These are phyloP conservation scores for Popillia japonica DNA, from an alignment of 1,140 invertebrate genomes.

Conservation along the genomic window DNA sequence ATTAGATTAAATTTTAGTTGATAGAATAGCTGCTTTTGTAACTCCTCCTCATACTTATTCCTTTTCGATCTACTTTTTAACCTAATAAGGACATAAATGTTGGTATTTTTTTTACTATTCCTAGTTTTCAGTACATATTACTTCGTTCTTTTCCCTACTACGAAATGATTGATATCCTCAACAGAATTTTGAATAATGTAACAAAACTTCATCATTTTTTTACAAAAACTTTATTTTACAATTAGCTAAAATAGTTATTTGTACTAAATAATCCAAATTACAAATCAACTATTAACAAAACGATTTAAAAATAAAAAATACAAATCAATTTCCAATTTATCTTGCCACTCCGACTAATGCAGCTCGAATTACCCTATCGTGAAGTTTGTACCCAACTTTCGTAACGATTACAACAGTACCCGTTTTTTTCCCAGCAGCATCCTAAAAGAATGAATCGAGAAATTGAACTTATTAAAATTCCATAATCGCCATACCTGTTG, in stretches of 20 bases:
- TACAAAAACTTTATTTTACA: neutral
- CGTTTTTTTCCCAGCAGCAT: conserved; percentile 78
- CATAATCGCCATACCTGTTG: conserved; percentile 72
- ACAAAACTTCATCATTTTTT: too few relatives aligned
- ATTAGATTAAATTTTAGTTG: too few relatives aligned
- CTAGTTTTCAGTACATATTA: too few relatives aligned
- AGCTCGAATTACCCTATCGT: conserved; percentile 91
- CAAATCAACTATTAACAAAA: neutral
- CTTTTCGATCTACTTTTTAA: too few relatives aligned
- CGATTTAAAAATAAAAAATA: too few relatives aligned
- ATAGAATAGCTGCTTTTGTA: too few relatives aligned
- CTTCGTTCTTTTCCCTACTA: too few relatives aligned
- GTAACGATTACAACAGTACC: conserved; percentile 92
- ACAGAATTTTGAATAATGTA: too few relatives aligned
- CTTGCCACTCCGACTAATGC: conserved; percentile 95
- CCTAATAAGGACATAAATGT: too few relatives aligned
- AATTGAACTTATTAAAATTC: conserved; percentile 5
- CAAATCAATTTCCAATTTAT: conserved; percentile 44
- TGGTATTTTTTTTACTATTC: too few relatives aligned
- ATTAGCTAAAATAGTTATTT: neutral
- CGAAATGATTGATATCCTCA: too few relatives aligned
- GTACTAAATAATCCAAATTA: neutral
- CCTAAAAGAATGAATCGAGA: conserved; percentile 64
- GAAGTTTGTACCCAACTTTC: conserved; percentile 96
- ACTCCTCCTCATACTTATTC: too few relatives aligned